Base-by-base conservation (phyloP, 92 coral and sea anemone genomes). In the Bergia sp. region DNA sequence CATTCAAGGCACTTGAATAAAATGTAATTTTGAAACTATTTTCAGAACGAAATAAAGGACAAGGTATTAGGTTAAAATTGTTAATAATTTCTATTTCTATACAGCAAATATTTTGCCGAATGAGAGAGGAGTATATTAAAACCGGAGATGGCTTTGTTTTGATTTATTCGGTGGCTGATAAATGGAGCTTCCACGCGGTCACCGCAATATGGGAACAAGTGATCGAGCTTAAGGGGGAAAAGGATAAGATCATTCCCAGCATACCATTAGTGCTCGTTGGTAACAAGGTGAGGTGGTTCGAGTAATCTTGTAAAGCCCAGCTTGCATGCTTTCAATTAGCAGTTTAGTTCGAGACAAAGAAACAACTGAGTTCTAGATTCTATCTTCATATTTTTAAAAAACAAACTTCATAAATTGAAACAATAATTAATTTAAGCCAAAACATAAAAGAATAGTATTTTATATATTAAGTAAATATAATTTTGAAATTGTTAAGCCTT, bases 51-150 rank as follows among this genome's bases (percentile, higher is more conserved):
- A 16, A 61, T 5, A 42, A 9, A 57, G 23, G 38, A 8, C 12
- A 12, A 37, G 16, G 42, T n/a, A 10, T 42, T 21, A 39, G 10
- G 16, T 53, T 53, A 53, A 53, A 53, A 7, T 3, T 18, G 16
- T 76, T 43, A 42, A 10, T 16, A 2, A 1, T 15, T 37, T 40
- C 0, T 58, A 3, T 55, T 11, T 78, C 57, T 80, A 76, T 72
- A 21, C 58, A 95, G 98, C 95, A 92, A 71, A 93, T 93, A 41
- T 95, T 95, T 85, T 90, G 96, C 58, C 98, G 92, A 39, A 95
- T 95, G 98, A 85, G 95, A 76, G 96, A 95, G 37, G 93, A 93
- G 75, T 95, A 95, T 75, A 93, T 95, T 69, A 88, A 90, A 61
- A 90, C 81, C 39, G 95, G 96, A 1, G 98, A 95, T 67, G 98